Base-by-base conservation (phyloP, 2,888 invertebrate species). In the Cantharis rustica region DNA sequence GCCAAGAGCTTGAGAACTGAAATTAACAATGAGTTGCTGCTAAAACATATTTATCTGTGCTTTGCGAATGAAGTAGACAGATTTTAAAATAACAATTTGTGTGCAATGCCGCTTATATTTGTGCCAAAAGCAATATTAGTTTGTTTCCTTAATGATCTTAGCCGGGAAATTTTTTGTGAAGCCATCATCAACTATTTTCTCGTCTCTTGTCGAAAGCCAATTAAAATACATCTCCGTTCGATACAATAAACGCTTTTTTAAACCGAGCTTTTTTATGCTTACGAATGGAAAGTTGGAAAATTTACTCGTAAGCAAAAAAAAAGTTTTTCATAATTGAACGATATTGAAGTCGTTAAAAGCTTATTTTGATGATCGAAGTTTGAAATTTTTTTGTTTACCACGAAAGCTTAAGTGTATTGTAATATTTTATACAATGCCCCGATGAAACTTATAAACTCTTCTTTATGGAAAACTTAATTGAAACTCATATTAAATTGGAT, bases 11-110 rank as follows among this genome's bases (percentile, higher is more conserved):
- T 71, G 64, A 69, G 68, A 75, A 74, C 75, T 71, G 75, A 72
- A 76, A 76, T 72, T 76, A 75, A 76, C 76, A 76, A 73, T 70
- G 72, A 76, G 66, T 73, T 73, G 75, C 74, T 71, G 70, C 68
- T 75, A 75, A 75, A 75, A 75, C 70, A 70, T 71, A 75, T 75
- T 75, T 75, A 75, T 71, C 70, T 64, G 75, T 75, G 62, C 26
- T 75, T 71, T 23, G 75, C 70, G 71, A 71, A 71, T 71, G 75
- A 68, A 75, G 68, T 68, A 68, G 75, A 75, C 75, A 75, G 75
- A 75, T 71, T 75, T 75, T 75, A 75, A 75, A 74, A 74, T 74
- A 74, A 74, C 69, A 63, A 70, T 69, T 74, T 74, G 74, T 74
- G 69, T 74, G 74, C 69, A 69, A 69, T 69, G 74, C 68, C 61